Conservation (phyloP, 1,140 invertebrate species). For the Drosophila kikkawai region DNA sequence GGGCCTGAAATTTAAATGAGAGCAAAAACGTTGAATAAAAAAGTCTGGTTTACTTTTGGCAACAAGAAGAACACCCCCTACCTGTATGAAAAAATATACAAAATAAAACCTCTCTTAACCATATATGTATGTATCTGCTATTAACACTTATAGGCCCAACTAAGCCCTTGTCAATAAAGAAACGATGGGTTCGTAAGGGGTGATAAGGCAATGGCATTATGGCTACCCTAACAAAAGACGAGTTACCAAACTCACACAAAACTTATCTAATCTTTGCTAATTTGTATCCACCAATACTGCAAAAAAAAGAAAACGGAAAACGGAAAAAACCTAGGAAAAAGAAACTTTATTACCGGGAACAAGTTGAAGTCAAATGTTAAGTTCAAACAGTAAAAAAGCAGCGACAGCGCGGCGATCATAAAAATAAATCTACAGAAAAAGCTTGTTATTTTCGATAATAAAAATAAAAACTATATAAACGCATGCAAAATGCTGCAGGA, state of each 20-base stretch:
- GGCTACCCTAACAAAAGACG: constrained; percentile 60
- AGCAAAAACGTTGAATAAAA: not conserved
- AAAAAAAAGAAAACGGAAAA: constrained; percentile 1
- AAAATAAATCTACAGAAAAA: constrained; percentile 76
- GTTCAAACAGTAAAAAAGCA: constrained; percentile 47
- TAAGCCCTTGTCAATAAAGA: constrained; percentile 2
- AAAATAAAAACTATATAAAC: constrained; percentile 77
- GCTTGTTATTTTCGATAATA: constrained; percentile 78
- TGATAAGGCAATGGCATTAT: constrained; percentile 47
- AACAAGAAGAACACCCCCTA: too few relatives aligned
- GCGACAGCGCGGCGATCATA: constrained; percentile 50
- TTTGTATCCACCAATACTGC: constrained; percentile 36
- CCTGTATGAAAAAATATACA: too few relatives aligned
- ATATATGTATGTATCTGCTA: not conserved
- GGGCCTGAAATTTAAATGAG: constrained; percentile 5
- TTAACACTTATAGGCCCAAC: not conserved
- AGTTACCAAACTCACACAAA: constrained; percentile 32
- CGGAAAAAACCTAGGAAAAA: constrained; percentile 17
- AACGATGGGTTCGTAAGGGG: not conserved
- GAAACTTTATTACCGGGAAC: constrained; percentile 50
- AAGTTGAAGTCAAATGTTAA: constrained; percentile 61
- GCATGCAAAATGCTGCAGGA: constrained; percentile 55
- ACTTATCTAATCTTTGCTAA: constrained; percentile 53
- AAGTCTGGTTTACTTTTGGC: too few relatives aligned
- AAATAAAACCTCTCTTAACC: not conserved